Base-by-base conservation (phyloP, 2,888 invertebrate species). In the Tetheella fluctuosa region DNA sequence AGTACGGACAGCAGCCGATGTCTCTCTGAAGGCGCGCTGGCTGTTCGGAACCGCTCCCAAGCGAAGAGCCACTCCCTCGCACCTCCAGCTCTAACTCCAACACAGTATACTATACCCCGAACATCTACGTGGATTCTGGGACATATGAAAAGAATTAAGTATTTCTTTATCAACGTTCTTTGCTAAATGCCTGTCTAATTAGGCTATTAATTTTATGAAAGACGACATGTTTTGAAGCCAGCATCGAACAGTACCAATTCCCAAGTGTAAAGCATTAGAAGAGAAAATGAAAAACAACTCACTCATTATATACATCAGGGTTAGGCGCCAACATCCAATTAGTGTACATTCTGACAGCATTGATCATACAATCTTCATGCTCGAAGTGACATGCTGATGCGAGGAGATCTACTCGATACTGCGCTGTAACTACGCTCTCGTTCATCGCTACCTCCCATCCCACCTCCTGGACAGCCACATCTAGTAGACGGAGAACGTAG, bases 31-130 rank as follows among this genome's bases (percentile, higher is more conserved):
- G 97, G 97, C 0, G 97, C 96, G 67, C 96, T 96, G 1, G 97
- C 95, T 4, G 94, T 94, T 42, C 94, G 83, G 81, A 97, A 98
- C 34, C 96, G 94, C 55, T 96, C 94, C 95, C 97, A 98, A 0
- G 96, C 96, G 83, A 98, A 98, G 66, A 97, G 95, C 98, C 98
- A 99, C 80, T 98, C 98, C 0, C 94, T 93, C 68, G 96, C 96
- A 0, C 96, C 96, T 0, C 98, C 98, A 12, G 96, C 95, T 60
- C 95, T 94, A 8, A 99, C 95, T 0, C 97, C 98, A 1, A 96
- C 96, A 80, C 98, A 98, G 86, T 98, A 98, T 0, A 98, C 97
- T 0, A 97, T 95, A 28, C 95, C 94, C 56, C 97, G 96, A 48
- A 98, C 85, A 81, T 98, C 97, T 0, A 97, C 96, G 25, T 97